These are phyloP conservation scores for Dipodomys merriami DNA, from an alignment of 2,113 vertebrate genomes.

Conservation along the genomic window DNA sequence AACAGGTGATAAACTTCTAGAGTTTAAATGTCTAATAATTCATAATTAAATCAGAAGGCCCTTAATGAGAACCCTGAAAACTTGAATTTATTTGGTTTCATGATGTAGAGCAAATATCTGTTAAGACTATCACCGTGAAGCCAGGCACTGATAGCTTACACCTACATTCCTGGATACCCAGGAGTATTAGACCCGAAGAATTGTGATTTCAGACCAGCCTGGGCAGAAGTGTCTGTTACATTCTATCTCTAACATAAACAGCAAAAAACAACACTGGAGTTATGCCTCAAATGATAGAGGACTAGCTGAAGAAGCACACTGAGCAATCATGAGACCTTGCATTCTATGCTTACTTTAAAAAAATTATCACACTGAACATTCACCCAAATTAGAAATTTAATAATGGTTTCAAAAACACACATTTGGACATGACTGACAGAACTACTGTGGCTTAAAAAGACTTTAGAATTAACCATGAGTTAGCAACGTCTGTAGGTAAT, in stretches of 20 bases:
- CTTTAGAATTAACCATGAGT: background rate
- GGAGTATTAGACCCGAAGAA: no score
- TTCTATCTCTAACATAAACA: no score
- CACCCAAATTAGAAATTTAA: background rate
- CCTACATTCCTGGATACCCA: no score
- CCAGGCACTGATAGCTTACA: no score
- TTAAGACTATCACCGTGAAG: background rate
- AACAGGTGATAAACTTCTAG: background rate
- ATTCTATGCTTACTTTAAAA: no score
- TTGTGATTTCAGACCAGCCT: no score
- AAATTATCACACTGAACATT: background rate
- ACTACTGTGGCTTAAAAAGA: background rate
- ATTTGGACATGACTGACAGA: background rate
- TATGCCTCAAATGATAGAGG: no score
- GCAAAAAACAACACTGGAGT: no score
- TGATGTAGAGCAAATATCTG: constrained; percentile 15
- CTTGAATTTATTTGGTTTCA: constrained; percentile 1
- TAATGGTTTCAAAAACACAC: background rate
- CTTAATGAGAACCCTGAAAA: background rate
- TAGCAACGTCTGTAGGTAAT: background rate
- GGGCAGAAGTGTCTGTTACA: no score
- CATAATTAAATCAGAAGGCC: background rate
- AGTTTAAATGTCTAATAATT: constrained; percentile 32
- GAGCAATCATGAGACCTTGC: no score
- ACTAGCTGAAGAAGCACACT: no score